phyloP scores from a whole-genome alignment of 2,888 invertebrate species.

The Himalopsyche kuldschensis region DNA sequence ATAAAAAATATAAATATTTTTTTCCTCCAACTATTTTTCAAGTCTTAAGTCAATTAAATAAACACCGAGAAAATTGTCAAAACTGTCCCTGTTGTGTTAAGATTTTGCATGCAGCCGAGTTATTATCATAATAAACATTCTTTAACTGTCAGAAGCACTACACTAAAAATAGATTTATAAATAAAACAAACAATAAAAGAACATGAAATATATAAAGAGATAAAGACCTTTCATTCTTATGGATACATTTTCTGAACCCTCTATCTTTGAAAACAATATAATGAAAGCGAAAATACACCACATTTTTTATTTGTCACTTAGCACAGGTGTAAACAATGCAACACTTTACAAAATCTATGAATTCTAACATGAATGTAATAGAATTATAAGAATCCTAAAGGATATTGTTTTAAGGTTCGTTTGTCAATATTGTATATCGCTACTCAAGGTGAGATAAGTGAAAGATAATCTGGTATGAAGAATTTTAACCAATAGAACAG shows the following conservation, averaged over 20 bases:
- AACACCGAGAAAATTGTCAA: no score
- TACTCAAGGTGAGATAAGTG: constrained; percentile 18
- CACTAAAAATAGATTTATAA: no score
- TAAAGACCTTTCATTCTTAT: not conserved
- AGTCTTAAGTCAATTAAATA: no score
- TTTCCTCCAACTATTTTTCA: no score
- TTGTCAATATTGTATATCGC: constrained; percentile 25
- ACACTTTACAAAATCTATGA: not conserved
- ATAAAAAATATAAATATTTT: no score
- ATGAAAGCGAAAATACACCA: not conserved
- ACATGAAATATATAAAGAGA: not conserved
- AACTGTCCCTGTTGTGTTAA: no score
- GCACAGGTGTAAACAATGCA: not conserved
- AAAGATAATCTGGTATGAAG: constrained; percentile 32
- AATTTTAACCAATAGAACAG: constrained; percentile 21
- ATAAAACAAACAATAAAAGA: no score
- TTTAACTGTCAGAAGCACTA: no score
- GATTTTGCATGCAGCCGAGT: no score
- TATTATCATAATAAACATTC: no score
- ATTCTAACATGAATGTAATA: not conserved
- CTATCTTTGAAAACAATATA: not conserved
- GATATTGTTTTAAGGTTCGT: constrained; percentile 1
- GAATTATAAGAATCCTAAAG: not conserved
- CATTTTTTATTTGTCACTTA: not conserved
- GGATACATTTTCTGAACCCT: not conserved